Evolutionary conservation across 2,797 vertebrate genomes (phyloP).

Genomic region (Typhlichthys eigenmanni): DNA sequence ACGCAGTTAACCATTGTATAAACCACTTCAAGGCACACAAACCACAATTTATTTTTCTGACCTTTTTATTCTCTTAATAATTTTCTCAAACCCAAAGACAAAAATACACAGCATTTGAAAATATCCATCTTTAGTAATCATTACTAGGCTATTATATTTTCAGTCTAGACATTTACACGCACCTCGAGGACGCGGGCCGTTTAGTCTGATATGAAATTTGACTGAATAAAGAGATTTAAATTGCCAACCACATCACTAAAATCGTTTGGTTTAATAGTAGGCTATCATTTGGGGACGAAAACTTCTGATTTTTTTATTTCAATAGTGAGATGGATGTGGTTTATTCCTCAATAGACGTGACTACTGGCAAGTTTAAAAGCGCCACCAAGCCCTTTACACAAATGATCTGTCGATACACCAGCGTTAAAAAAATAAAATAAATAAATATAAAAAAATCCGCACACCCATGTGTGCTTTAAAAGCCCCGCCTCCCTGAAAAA

Average conservation of each 20-base stretch:
- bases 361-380: conserved; percentile 48
- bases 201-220: conserved; percentile 84
- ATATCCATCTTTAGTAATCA: conserved; percentile 84
- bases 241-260: conserved; percentile 31
- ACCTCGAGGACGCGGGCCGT: conserved; percentile 81
- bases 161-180: conserved; percentile 82
- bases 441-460: conserved; percentile 21
- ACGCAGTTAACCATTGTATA: too few relatives aligned
- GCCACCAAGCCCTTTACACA: conserved; percentile 65
- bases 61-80: conserved; percentile 92
- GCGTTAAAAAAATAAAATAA: conserved; percentile 28
- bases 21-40: conserved; percentile 5
- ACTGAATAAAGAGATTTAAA: conserved; percentile 77
- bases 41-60: conserved; percentile 75
- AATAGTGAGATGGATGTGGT: conserved; percentile 62
- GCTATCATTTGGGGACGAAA: conserved; percentile 38
- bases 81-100: conserved; percentile 98
- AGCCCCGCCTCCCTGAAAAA: conserved; percentile 32
- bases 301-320: conserved; percentile 41
- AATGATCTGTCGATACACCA: conserved; percentile 37
- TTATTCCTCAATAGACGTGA: conserved; percentile 57
- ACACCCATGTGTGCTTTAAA: conserved; percentile 52
- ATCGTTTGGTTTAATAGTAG: conserved; percentile 53
- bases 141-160: conserved; percentile 68
- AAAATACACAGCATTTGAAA: conserved; percentile 98